A percentile compares a stretch with the other conserved stretches of the same genome.
phyloP scores from a whole-genome alignment of 2,888 invertebrate genomes.

The Epinotia brunnichana region DNA sequence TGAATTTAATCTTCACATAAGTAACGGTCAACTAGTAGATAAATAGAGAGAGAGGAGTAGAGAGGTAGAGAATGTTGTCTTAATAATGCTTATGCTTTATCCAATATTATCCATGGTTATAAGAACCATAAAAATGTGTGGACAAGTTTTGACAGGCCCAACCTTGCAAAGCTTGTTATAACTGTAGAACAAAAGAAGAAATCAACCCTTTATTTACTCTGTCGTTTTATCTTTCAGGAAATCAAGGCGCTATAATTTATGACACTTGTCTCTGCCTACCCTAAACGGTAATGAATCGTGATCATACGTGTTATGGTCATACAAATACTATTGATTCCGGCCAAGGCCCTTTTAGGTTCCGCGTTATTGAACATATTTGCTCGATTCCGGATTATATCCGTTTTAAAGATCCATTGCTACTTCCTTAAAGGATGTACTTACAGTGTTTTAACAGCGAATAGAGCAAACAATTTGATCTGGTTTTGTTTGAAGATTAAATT shows the following conservation, averaged over 20 bases:
- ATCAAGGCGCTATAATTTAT: conserved; percentile 10
- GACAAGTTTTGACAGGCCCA: not conserved
- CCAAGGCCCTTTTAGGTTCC: conserved; percentile 60
- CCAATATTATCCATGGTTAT: not conserved
- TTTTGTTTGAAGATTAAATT: no score
- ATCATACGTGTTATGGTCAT: conserved; percentile 32
- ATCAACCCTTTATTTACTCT: not conserved
- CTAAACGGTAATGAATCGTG: conserved; percentile 27
- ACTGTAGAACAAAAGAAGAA: not conserved
- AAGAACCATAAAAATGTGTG: not conserved
- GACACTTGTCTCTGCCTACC: not conserved
- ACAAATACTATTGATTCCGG: conserved; percentile 51
- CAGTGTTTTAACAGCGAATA: conserved; percentile 13
- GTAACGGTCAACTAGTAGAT: no score
- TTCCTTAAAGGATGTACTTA: conserved; percentile 70
- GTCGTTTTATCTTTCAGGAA: not conserved
- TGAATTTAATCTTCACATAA: no score
- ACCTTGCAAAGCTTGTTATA: not conserved
- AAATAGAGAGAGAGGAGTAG: no score
- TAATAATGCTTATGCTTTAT: not conserved
- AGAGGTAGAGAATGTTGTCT: not conserved
- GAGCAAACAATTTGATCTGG: not conserved
- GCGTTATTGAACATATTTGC: conserved; percentile 56
- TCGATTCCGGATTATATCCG: conserved; percentile 68
- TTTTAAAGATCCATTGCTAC: conserved; percentile 73